Conservation (phyloP, 2,888 invertebrate genomes). For the Drosophila buzzatii region DNA sequence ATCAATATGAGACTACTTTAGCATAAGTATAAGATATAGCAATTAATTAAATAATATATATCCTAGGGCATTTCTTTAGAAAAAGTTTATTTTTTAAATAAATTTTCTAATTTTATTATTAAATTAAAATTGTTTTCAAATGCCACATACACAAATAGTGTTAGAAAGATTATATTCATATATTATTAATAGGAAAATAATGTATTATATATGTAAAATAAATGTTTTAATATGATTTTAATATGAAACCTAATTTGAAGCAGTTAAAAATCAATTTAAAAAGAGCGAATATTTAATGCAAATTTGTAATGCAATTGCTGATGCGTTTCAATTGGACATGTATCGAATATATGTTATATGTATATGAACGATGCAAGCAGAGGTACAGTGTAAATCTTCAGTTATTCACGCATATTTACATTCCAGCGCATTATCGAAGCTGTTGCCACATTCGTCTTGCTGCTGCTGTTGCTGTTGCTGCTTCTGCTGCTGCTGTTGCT, state of each 20-base stretch:
- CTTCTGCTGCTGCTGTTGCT: constrained; percentile 49
- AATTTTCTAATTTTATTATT: too few species aligned
- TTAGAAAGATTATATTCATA: background rate
- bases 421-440: constrained; percentile 92
- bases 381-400: constrained; percentile 12
- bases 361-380: constrained; percentile 34
- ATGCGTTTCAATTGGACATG: constrained; percentile 12
- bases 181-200: too few species aligned
- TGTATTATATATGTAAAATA: too few species aligned
- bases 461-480: constrained; percentile 81
- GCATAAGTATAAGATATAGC: too few species aligned
- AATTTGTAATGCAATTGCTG: constrained; percentile 5
- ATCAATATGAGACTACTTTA: background rate
- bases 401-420: constrained; percentile 86
- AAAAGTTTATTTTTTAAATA: too few species aligned
- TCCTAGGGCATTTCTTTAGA: too few species aligned
- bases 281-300: background rate
- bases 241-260: background rate
- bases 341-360: constrained; percentile 6
- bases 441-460: constrained; percentile 91
- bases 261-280: background rate
- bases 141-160: background rate
- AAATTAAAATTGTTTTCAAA: background rate
- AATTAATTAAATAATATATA: background rate
- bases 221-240: background rate